phyloP scores from a whole-genome alignment of 2,113 vertebrate genomes.

The Gadus chalcogrammus region DNA sequence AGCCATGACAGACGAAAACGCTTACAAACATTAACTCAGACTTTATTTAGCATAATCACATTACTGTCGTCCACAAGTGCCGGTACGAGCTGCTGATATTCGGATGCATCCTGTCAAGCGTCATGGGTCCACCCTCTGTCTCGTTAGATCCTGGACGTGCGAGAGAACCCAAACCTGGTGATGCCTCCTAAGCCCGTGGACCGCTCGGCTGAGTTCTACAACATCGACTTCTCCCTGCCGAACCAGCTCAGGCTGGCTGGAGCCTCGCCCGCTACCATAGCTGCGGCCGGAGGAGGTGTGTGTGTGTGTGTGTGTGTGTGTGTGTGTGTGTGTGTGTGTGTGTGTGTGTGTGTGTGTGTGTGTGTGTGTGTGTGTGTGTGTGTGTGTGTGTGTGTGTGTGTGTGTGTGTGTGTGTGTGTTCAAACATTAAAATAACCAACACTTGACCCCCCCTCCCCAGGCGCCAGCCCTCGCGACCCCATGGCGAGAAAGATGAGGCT shows the following conservation, averaged over 20 bases:
- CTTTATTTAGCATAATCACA: too few relatives aligned
- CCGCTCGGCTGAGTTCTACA: constrained; percentile 88
- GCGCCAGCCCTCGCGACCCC: constrained; percentile 78
- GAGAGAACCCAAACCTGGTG: constrained; percentile 93
- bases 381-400: constrained; percentile 4
- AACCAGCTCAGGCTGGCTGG: constrained; percentile 94
- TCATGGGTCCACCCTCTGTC: background rate
- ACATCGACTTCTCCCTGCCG: constrained; percentile 97
- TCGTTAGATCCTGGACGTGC: constrained; percentile 86
- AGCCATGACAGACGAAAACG: too few relatives aligned
- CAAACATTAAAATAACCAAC: too few relatives aligned
- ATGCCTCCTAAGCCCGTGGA: constrained; percentile 95
- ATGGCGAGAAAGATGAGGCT: constrained; percentile 94
- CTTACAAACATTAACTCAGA: too few relatives aligned
- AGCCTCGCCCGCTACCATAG: constrained; percentile 90
- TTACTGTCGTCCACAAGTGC: too few relatives aligned
- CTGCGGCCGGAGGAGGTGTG: constrained; percentile 82
- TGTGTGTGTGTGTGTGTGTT: constrained; percentile 2
- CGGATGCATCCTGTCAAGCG: too few relatives aligned
- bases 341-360: background rate
- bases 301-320: background rate
- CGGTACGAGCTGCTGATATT: too few relatives aligned
- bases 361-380: background rate
- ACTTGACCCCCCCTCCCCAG: constrained; percentile 31
- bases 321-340: background rate